These are phyloP conservation scores for Edolisoma coerulescens DNA, from an alignment of 2,113 vertebrate species.

Conservation along the genomic window DNA sequence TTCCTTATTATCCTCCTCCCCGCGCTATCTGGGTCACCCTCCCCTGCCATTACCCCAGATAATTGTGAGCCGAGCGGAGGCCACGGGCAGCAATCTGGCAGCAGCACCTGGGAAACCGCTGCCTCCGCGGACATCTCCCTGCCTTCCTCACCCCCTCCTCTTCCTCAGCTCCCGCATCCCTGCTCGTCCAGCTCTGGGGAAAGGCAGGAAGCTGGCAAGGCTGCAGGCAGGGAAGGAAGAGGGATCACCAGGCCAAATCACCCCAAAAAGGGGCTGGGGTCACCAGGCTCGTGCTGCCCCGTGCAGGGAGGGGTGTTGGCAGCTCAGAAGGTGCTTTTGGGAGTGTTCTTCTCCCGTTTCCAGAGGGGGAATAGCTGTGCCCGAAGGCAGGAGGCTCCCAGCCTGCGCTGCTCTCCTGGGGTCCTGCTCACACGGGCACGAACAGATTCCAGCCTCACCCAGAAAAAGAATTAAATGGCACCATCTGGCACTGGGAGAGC, in stretches of 20 bases:
- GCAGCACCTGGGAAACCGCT: not conserved
- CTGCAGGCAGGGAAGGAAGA: not conserved
- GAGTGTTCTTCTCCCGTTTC: not conserved
- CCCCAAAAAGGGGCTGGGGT: not conserved
- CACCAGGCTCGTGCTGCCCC: rapidly evolving
- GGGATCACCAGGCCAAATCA: rapidly evolving
- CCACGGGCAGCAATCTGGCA: conserved; percentile 28
- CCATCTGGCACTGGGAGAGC: not conserved
- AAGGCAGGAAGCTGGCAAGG: not conserved
- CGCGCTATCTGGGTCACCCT: conserved; percentile 27
- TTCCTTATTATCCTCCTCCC: conserved; percentile 21
- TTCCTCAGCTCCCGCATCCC: not conserved
- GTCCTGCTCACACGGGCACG: not conserved
- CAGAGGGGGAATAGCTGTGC: not conserved
- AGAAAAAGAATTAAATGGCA: not conserved
- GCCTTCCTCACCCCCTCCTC: not conserved
- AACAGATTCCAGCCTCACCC: not conserved
- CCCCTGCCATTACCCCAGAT: conserved; percentile 47
- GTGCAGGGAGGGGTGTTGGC: rapidly evolving
- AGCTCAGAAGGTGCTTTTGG: not conserved
- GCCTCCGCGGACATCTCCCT: not conserved
- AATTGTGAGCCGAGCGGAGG: not conserved
- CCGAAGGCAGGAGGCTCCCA: not conserved
- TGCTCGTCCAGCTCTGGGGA: rapidly evolving
- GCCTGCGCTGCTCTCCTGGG: rapidly evolving